Conservation (phyloP, 2,888 invertebrate species). For the Aproaerema taeniolella region DNA sequence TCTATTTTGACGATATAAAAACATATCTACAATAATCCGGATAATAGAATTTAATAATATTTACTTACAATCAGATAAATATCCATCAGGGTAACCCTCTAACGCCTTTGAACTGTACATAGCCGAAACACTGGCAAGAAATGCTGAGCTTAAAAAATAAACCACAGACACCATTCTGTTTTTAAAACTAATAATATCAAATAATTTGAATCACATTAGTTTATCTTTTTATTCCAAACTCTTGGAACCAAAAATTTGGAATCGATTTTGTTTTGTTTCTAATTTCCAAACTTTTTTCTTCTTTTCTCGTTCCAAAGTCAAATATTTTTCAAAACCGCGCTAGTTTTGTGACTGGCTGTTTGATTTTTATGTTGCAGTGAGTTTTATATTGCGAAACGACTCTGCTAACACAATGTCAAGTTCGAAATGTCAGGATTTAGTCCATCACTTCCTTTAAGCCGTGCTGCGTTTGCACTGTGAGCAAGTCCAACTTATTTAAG, state of each 20-base stretch:
- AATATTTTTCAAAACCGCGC: neutral
- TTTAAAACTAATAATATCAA: too few relatives aligned
- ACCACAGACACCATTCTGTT: constrained; percentile 7
- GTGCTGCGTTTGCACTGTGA: neutral
- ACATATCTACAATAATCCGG: too few relatives aligned
- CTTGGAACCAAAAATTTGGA: neutral
- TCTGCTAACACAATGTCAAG: constrained; percentile 18
- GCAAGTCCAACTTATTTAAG: too few relatives aligned
- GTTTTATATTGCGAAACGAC: constrained; percentile 11
- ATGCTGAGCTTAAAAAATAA: constrained; percentile 18
- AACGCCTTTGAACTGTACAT: constrained; percentile 41
- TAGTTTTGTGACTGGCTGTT: neutral
- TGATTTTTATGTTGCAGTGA: neutral
- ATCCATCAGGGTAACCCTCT: constrained; percentile 51
- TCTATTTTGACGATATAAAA: too few relatives aligned
- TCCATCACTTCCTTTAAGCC: constrained; percentile 1
- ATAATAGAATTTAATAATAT: constrained; percentile 2
- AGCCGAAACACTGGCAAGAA: constrained; percentile 21
- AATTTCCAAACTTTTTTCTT: constrained; percentile 4
- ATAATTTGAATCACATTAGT: too few relatives aligned
- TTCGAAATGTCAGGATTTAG: constrained; percentile 4
- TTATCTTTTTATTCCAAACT: too few relatives aligned
- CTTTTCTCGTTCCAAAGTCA: neutral
- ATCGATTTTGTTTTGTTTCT: constrained; percentile 3
- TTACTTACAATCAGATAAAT: constrained; percentile 51